Evolutionary conservation across 1,140 invertebrate genomes (phyloP), one percentile per base, ranked within the genome.

Genomic region (Battus philenor): DNA sequence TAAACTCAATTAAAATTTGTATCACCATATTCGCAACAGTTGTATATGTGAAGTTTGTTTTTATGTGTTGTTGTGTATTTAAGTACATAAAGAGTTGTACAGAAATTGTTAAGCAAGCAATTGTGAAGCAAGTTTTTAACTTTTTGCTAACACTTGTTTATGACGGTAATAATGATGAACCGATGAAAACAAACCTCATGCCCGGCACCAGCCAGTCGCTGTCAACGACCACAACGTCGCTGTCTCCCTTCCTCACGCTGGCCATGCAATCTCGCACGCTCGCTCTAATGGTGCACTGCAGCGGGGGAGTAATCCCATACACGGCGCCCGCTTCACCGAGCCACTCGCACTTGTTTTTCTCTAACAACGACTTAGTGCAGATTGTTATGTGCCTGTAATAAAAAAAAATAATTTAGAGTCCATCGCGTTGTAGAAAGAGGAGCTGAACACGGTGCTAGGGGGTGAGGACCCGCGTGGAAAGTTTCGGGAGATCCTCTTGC

Each of bases 311-410:
- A 0, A 95, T 79, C 1, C 93, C 92, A 58, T 92, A 90, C 0
- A 92, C 90, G 1, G 88, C 80, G 0, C 91, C 89, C 0, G 90
- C 91, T 59, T 93, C 90, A 51, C 89, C 87, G 54, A 95, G 61
- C 90, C 91, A 93, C 5, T 89, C 86, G 61, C 94, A 96, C 59
- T 95, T 95, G 17, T 88, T 87, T 18, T 89, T 87, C 47, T 92
- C 91, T 0, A 91, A 63, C 22, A 90, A 87, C 0, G 90, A 90
- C 0, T 88, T 88, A 0, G 91, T 91, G 54, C 92, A 93, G 27
- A 92, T 80, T 0, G 87, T 86, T 17, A 91, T 86, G 12, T 88
- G 87, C 3, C 82, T 81, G 55, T 15, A 13, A 7, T 8, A 63
- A 61, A 32, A 1, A 36, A 51, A 31, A 27, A 15, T n/a, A n/a